Evolutionary conservation across 2,888 invertebrate species (phyloP).

Genomic region (Micropterix aruncella): DNA sequence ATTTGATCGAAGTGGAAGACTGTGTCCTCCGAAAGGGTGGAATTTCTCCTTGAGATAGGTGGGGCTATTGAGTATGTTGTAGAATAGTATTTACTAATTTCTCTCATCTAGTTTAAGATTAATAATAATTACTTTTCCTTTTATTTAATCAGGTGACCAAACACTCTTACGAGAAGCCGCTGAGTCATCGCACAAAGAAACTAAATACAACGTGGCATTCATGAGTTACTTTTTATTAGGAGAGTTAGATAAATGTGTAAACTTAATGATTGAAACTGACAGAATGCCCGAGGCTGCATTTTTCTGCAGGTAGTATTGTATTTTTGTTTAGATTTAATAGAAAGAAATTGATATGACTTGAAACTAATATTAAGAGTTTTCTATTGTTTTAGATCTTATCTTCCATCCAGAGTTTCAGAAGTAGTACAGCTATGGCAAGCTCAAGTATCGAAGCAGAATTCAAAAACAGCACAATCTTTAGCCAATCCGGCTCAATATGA

Average conservation of each 20-base stretch:
- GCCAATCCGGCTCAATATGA: slow-evolving; percentile 94
- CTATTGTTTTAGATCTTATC: slow-evolving; percentile 56
- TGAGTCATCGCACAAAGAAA: too few species aligned
- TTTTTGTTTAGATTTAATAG: neutral
- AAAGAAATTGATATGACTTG: neutral
- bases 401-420: slow-evolving; percentile 81
- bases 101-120: too few species aligned
- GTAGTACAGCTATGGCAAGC: slow-evolving; percentile 84
- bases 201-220: slow-evolving; percentile 94
- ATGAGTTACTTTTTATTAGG: slow-evolving; percentile 82
- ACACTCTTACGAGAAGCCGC: slow-evolving; percentile 66
- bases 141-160: slow-evolving; percentile 73
- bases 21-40: too few species aligned
- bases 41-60: too few species aligned
- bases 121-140: too few species aligned
- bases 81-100: too few species aligned
- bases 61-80: too few species aligned
- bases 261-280: slow-evolving; percentile 75
- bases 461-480: slow-evolving; percentile 85
- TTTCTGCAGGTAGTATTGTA: slow-evolving; percentile 53
- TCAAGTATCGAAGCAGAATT: slow-evolving; percentile 61
- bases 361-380: neutral
- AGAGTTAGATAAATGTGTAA: slow-evolving; percentile 74
- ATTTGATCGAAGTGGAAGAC: too few species aligned
- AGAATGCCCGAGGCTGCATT: slow-evolving; percentile 96